phyloP scores from a whole-genome alignment of 2,888 invertebrate species.

The Uropetala carovei region DNA sequence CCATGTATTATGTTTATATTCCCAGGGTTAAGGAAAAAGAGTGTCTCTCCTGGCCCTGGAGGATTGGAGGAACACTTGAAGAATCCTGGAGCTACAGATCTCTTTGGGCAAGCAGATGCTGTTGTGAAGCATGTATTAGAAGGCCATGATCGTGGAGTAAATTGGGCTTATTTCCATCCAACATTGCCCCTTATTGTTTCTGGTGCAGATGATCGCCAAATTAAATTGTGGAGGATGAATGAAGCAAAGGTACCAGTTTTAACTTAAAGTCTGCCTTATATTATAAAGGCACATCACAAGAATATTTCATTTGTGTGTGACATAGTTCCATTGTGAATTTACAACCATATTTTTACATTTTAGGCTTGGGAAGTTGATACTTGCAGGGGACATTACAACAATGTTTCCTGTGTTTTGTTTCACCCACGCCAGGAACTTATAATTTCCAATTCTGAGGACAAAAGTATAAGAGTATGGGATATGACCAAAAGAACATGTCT shows the following conservation, averaged over 20 bases:
- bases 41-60: slow-evolving; percentile 96
- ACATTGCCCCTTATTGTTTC: slow-evolving; percentile 96
- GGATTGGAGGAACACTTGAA: slow-evolving; percentile 88
- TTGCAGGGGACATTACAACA: slow-evolving; percentile 99
- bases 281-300: neutral
- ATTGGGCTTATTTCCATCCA: slow-evolving; percentile 99
- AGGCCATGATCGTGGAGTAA: slow-evolving; percentile 97
- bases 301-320: neutral
- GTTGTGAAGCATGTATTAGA: slow-evolving; percentile 93
- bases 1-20: neutral
- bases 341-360: slow-evolving; percentile 49
- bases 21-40: slow-evolving; percentile 92
- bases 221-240: slow-evolving; percentile 99
- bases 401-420: slow-evolving; percentile 97
- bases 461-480: slow-evolving; percentile 98
- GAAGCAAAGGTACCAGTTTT: slow-evolving; percentile 85
- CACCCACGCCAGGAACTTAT: slow-evolving; percentile 98
- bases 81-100: slow-evolving; percentile 89
- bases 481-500: slow-evolving; percentile 95
- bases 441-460: slow-evolving; percentile 98
- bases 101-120: slow-evolving; percentile 97
- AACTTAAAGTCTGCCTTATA: neutral
- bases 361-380: slow-evolving; percentile 99
- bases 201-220: slow-evolving; percentile 98
- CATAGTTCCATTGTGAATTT: neutral